Percentiles rank a stretch among this genome's conserved stretches.
phyloP scores from a whole-genome alignment of 1,140 invertebrate genomes.

The Tribolium madens region DNA sequence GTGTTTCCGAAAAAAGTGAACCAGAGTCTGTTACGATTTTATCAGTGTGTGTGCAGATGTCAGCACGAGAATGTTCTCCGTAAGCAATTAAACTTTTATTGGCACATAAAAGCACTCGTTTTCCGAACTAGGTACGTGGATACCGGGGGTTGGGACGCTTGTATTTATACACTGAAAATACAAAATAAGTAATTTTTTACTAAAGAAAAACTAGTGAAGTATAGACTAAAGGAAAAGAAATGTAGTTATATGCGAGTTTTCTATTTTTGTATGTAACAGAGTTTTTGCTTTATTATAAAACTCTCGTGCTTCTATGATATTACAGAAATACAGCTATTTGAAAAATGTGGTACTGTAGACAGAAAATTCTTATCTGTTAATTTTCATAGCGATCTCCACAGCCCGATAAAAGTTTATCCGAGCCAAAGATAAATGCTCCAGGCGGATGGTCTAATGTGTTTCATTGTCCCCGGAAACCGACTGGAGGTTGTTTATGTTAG shows the following conservation, averaged over 20 bases:
- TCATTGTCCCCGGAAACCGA: constrained; percentile 35
- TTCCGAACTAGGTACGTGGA: constrained; percentile 54
- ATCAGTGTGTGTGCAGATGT: constrained; percentile 52
- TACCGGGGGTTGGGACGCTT: constrained; percentile 50
- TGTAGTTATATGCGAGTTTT: too few species aligned
- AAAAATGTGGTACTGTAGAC: background rate
- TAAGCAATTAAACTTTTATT: constrained; percentile 57
- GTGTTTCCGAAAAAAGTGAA: background rate
- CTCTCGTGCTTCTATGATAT: too few species aligned
- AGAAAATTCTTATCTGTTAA: background rate
- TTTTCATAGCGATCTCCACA: background rate
- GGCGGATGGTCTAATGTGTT: constrained; percentile 1
- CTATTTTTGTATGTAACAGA: too few species aligned
- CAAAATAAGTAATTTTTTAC: background rate
- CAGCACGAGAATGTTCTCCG: constrained; percentile 53
- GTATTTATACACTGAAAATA: constrained; percentile 19
- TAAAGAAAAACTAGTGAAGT: too few species aligned
- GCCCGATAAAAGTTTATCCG: constrained; percentile 25
- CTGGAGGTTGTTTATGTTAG: constrained; percentile 18
- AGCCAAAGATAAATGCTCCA: constrained; percentile 1
- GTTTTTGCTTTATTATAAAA: too few species aligned
- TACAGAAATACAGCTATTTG: too few species aligned
- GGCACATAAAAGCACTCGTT: constrained; percentile 54
- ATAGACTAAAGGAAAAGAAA: too few species aligned
- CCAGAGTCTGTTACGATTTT: constrained; percentile 29